Conservation (phyloP, 2,113 vertebrate genomes). For the Poeciliopsis occidentalis region DNA sequence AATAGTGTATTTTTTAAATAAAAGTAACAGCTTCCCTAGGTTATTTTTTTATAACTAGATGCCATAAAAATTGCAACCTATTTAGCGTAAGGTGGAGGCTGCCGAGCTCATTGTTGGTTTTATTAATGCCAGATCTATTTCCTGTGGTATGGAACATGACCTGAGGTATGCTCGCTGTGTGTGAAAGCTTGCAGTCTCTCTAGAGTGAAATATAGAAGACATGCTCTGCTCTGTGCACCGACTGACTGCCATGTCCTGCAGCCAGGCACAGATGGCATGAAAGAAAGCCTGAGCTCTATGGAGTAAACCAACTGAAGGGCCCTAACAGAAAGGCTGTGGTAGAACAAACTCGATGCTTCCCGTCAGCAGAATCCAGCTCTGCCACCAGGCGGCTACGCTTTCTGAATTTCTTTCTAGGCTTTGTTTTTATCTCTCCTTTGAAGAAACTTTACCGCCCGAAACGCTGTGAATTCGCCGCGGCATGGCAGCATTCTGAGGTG, state of each 20-base stretch:
- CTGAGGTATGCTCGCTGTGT: conserved; percentile 46
- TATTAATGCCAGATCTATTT: conserved; percentile 38
- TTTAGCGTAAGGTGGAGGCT: conserved; percentile 11
- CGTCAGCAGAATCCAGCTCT: conserved; percentile 37
- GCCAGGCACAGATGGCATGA: conserved; percentile 77
- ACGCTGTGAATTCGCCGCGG: no score
- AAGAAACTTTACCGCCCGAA: no score
- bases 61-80: conserved; percentile 18
- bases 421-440: background rate
- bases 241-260: conserved; percentile 68
- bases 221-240: conserved; percentile 52
- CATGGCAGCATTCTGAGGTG: no score
- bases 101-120: conserved; percentile 7
- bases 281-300: conserved; percentile 65
- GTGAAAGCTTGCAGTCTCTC: conserved; percentile 49
- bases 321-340: conserved; percentile 58
- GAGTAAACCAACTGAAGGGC: conserved; percentile 61
- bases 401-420: conserved; percentile 30
- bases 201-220: conserved; percentile 41
- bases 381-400: conserved; percentile 17
- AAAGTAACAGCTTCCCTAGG: no score
- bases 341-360: conserved; percentile 65
- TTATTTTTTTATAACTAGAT: background rate
- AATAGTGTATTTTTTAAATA: no score
- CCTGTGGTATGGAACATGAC: conserved; percentile 41